Percentiles rank a stretch among this genome's conserved stretches.
Evolutionary conservation across 2,797 vertebrate species (phyloP).

Genomic region (Notoglanidium macrostoma): DNA sequence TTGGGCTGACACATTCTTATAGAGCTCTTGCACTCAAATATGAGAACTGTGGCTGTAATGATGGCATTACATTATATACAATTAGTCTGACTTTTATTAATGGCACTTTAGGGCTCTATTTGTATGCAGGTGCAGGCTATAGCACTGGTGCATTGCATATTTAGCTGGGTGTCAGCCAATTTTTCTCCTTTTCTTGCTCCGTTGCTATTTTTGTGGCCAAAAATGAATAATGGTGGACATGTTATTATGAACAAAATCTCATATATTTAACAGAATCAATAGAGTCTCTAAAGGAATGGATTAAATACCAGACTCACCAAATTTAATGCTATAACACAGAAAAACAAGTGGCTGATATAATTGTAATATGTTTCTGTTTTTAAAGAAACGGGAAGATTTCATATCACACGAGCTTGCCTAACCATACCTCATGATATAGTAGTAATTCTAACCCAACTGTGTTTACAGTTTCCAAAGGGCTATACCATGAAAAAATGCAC

Average conservation of each 20-base stretch:
- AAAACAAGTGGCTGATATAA: neutral
- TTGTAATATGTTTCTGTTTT: neutral
- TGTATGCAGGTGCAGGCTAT: neutral
- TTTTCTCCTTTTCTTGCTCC: neutral
- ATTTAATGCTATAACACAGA: neutral
- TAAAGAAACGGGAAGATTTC: neutral
- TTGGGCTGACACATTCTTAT: neutral
- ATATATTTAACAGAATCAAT: neutral
- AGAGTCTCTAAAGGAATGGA: neutral
- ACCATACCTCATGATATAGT: neutral
- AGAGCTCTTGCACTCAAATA: neutral
- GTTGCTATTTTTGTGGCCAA: neutral
- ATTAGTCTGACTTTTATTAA: slow-evolving; percentile 11
- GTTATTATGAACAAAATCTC: neutral
- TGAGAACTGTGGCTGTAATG: neutral
- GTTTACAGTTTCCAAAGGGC: neutral
- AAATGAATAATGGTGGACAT: slow-evolving; percentile 6
- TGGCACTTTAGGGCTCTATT: neutral
- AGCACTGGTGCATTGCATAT: neutral
- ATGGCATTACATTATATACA: neutral
- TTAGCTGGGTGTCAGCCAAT: slow-evolving; percentile 5
- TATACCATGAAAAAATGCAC: neutral
- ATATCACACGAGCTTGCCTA: neutral
- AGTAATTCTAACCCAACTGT: neutral
- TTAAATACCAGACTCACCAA: neutral